A percentile compares a stretch with the other conserved stretches of the same genome.
Evolutionary conservation across 2,113 vertebrate species (phyloP).

Genomic region (Sinocyclocheilus grahami): DNA sequence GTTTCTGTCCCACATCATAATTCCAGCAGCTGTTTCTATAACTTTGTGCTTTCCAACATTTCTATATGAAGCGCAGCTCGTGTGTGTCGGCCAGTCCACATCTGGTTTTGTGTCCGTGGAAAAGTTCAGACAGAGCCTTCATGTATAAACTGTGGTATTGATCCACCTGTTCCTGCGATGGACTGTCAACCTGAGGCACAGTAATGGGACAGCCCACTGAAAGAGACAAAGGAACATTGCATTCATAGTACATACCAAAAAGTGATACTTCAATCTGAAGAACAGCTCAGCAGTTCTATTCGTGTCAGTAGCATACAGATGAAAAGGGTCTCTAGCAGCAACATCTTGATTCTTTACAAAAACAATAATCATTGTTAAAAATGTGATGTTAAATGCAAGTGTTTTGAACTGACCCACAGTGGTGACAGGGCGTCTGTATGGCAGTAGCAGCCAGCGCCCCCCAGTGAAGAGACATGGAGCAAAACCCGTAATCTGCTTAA

Average conservation of each 20-base stretch:
- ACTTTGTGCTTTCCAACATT: neutral
- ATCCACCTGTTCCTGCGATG: slow-evolving; percentile 75
- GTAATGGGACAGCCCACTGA: slow-evolving; percentile 81
- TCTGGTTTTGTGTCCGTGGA: slow-evolving; percentile 79
- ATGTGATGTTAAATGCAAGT: neutral
- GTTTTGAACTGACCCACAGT: slow-evolving; percentile 77
- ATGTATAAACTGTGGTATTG: slow-evolving; percentile 79
- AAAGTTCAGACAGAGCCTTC: slow-evolving; percentile 73
- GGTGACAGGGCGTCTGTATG: slow-evolving; percentile 76
- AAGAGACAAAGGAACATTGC: slow-evolving; percentile 22
- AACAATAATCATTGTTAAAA: neutral
- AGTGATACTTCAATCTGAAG: neutral
- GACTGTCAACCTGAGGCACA: slow-evolving; percentile 63
- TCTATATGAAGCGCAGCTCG: slow-evolving; percentile 73
- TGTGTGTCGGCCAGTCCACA: slow-evolving; percentile 74
- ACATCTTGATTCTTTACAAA: neutral
- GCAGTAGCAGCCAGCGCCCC: slow-evolving; percentile 69
- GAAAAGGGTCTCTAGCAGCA: neutral
- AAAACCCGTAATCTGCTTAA: slow-evolving; percentile 76
- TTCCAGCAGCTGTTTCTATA: neutral
- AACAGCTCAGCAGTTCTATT: neutral
- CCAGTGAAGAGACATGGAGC: slow-evolving; percentile 81
- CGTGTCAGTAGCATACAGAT: neutral
- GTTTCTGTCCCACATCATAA: neutral
- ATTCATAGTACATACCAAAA: neutral